Conservation (phyloP, 2,888 invertebrate genomes). For the Lissocephala sabroskyi region DNA sequence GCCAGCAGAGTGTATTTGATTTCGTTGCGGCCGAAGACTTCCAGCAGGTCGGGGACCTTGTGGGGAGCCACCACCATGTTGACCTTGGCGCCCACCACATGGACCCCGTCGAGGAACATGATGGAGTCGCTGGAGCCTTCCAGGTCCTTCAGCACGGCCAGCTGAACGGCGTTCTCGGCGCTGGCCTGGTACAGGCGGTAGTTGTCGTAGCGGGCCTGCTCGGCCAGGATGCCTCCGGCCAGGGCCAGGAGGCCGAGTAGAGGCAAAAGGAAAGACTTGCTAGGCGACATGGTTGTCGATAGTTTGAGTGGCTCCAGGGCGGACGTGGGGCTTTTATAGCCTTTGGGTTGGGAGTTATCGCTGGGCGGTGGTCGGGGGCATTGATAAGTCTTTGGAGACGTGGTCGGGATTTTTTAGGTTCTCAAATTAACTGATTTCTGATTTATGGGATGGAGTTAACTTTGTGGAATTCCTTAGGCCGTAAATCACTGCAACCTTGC, state of each 20-base stretch:
- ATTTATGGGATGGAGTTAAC: no score
- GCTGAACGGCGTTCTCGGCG: conserved; percentile 74
- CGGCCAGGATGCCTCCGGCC: conserved; percentile 27
- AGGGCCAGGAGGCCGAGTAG: conserved; percentile 42
- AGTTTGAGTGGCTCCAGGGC: no score
- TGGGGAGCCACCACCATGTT: conserved; percentile 73
- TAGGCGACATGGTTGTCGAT: conserved; percentile 73
- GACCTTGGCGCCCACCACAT: conserved; percentile 70
- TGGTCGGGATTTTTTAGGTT: no score
- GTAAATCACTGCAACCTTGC: no score
- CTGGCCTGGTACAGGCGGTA: conserved; percentile 77
- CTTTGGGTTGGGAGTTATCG: not conserved
- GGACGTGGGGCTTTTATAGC: not conserved
- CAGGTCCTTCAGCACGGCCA: conserved; percentile 74
- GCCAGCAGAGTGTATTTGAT: conserved; percentile 73
- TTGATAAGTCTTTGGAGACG: no score
- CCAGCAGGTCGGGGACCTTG: conserved; percentile 59
- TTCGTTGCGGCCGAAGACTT: conserved; percentile 54
- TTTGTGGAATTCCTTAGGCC: no score
- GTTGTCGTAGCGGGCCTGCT: conserved; percentile 73
- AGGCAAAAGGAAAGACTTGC: conserved; percentile 68
- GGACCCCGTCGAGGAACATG: conserved; percentile 73
- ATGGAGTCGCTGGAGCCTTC: conserved; percentile 70
- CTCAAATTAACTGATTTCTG: no score
- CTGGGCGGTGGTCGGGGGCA: no score